Conservation (phyloP, 2,888 invertebrate species). For the Apotomis betuletana region DNA sequence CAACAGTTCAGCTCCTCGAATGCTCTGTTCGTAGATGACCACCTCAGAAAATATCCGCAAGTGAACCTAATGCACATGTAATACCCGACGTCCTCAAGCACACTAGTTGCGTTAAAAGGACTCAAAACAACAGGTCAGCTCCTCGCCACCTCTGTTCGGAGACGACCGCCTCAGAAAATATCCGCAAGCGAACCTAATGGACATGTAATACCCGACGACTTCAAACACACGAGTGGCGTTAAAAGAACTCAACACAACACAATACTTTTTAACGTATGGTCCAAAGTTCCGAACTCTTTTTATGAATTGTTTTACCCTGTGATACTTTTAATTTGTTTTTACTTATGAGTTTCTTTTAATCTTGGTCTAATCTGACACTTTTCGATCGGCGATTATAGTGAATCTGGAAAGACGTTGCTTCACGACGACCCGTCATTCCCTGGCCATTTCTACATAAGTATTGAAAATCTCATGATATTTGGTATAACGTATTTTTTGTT, state of each 20-base stretch:
- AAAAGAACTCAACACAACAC: slow-evolving; percentile 78
- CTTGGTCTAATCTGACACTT: too few relatives aligned
- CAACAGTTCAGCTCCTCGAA: slow-evolving; percentile 51
- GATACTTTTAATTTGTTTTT: too few relatives aligned
- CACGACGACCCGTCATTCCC: too few relatives aligned
- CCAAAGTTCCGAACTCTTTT: slow-evolving; percentile 43
- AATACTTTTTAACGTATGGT: slow-evolving; percentile 57
- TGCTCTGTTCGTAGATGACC: slow-evolving; percentile 51
- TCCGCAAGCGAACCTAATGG: slow-evolving; percentile 81
- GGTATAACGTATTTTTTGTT: too few relatives aligned
- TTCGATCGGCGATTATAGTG: too few relatives aligned
- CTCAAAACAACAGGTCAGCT: slow-evolving; percentile 63
- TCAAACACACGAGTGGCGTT: slow-evolving; percentile 81
- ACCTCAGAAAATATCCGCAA: slow-evolving; percentile 72
- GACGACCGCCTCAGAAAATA: slow-evolving; percentile 61
- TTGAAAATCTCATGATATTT: too few relatives aligned
- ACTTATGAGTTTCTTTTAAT: too few relatives aligned
- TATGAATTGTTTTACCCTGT: too few relatives aligned
- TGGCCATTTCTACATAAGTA: too few relatives aligned
- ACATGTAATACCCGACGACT: slow-evolving; percentile 79
- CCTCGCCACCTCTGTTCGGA: slow-evolving; percentile 51
- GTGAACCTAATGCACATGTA: slow-evolving; percentile 82
- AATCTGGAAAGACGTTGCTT: too few relatives aligned
- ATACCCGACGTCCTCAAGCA: slow-evolving; percentile 80
- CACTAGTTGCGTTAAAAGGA: slow-evolving; percentile 81